Evolutionary conservation across 2,113 vertebrate genomes (phyloP).

Genomic region (Serinus canaria): DNA sequence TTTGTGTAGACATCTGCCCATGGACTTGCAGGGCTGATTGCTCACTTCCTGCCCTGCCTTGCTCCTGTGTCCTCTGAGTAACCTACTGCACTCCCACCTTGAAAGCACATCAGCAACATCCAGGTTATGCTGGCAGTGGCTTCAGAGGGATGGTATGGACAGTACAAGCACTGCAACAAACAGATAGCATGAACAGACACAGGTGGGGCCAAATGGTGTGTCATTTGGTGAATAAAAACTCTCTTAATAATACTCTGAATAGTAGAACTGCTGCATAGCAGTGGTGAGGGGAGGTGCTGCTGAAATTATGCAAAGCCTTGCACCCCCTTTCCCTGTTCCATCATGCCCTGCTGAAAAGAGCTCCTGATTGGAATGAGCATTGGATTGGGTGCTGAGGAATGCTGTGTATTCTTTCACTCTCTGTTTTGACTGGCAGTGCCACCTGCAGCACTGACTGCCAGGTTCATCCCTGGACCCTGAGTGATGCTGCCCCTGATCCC

Average conservation of each 20-base stretch:
- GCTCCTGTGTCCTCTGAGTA: not conserved
- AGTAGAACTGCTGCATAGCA: not conserved
- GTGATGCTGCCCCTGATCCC: not conserved
- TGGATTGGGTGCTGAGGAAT: not conserved
- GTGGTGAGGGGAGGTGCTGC: not conserved
- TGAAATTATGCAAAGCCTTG: not conserved
- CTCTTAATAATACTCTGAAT: not conserved
- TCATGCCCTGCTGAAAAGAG: not conserved
- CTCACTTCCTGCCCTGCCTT: not conserved
- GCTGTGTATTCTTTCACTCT: not conserved
- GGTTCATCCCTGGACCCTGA: accelerated
- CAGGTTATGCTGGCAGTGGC: not conserved
- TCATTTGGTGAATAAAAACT: not conserved
- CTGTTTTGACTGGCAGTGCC: not conserved
- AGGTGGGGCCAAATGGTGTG: not conserved
- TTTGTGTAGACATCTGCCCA: not conserved
- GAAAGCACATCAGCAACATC: not conserved
- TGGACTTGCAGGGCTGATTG: not conserved
- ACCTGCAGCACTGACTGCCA: not conserved
- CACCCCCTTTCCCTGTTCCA: not conserved
- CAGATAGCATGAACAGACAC: not conserved
- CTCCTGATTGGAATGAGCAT: accelerated
- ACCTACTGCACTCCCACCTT: not conserved
- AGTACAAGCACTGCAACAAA: not conserved
- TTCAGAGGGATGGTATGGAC: not conserved